These are phyloP conservation scores for Neodiprion fabricii DNA, from an alignment of 1,140 invertebrate species.

Conservation along the genomic window DNA sequence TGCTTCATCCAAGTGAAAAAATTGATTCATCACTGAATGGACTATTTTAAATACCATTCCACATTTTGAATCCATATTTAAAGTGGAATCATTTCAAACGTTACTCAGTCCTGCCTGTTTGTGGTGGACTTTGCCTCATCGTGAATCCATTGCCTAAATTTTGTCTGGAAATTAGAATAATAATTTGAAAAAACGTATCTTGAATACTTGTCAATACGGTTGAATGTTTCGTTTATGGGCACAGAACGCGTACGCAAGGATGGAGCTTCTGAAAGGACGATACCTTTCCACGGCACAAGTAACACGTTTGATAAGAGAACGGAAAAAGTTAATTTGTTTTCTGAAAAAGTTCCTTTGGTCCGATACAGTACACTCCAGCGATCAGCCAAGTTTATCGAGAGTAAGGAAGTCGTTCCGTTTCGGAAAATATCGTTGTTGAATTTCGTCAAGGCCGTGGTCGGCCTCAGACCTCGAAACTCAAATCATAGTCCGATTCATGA, in stretches of 20 bases:
- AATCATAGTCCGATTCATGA: slow-evolving; percentile 43
- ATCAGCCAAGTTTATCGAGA: too few relatives aligned
- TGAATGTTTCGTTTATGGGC: not conserved
- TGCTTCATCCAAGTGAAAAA: too few relatives aligned
- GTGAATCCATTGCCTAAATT: too few relatives aligned
- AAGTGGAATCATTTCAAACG: too few relatives aligned
- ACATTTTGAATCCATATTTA: too few relatives aligned
- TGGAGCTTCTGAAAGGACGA: not conserved
- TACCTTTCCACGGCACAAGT: not conserved
- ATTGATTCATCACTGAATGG: too few relatives aligned
- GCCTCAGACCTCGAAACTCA: slow-evolving; percentile 26
- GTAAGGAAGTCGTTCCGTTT: not conserved
- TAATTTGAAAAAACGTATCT: not conserved
- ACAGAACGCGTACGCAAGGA: not conserved
- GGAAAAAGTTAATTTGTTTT: not conserved
- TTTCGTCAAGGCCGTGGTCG: not conserved
- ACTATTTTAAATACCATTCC: too few relatives aligned
- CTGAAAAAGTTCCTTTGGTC: not conserved
- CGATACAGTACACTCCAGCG: not conserved
- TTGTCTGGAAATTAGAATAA: too few relatives aligned
- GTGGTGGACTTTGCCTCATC: too few relatives aligned
- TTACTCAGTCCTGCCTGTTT: too few relatives aligned
- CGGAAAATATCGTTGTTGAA: not conserved
- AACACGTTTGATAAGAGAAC: not conserved
- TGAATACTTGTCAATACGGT: not conserved